These are phyloP conservation scores for Lucilia cuprina DNA, from an alignment of 1,140 invertebrate species.

Conservation along the genomic window DNA sequence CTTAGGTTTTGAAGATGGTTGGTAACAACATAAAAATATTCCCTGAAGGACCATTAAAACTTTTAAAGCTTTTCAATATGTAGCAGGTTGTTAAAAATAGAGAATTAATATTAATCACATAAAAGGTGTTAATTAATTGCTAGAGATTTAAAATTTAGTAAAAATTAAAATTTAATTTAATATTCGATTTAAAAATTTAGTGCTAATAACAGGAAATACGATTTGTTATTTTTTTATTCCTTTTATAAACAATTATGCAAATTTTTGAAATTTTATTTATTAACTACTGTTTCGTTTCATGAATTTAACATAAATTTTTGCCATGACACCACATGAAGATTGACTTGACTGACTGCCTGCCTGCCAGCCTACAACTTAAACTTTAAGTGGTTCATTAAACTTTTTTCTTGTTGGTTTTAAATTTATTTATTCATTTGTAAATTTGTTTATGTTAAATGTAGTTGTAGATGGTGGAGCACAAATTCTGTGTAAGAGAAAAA, in stretches of 20 bases:
- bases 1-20: background rate
- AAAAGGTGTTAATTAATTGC: background rate
- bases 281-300: background rate
- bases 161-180: background rate
- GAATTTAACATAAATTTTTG: background rate
- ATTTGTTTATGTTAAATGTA: background rate
- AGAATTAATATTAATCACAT: background rate
- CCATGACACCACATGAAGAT: background rate
- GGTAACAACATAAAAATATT: background rate
- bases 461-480: background rate
- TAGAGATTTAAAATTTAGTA: background rate
- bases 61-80: background rate
- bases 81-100: background rate
- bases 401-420: background rate
- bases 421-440: background rate
- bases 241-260: background rate
- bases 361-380: background rate
- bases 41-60: background rate
- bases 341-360: background rate
- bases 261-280: background rate
- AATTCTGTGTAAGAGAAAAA: background rate
- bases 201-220: background rate
- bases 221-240: background rate
- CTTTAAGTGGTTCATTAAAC: slow-evolving; percentile 2
- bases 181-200: background rate